phyloP scores from a whole-genome alignment of 2,797 vertebrate genomes.

The Liparis tanakae region DNA sequence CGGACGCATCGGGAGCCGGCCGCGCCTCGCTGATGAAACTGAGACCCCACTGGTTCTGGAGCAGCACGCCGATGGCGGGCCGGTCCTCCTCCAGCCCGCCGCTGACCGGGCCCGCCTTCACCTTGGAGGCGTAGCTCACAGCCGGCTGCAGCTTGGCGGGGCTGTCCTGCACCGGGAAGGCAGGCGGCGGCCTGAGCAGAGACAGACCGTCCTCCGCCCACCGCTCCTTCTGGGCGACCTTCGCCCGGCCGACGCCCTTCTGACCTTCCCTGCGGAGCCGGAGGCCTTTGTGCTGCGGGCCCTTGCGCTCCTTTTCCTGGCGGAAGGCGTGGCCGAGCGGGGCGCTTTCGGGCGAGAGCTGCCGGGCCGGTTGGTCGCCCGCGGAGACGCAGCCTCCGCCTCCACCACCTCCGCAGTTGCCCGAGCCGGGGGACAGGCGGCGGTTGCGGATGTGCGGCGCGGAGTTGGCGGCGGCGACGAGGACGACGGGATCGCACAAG shows the following conservation, averaged over 20 bases:
- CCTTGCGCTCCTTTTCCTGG: conserved; percentile 78
- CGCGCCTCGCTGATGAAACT: conserved; percentile 86
- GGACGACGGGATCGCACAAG: conserved; percentile 85
- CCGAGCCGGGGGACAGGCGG: conserved; percentile 84
- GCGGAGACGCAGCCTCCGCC: conserved; percentile 80
- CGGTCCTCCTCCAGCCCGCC: conserved; percentile 78
- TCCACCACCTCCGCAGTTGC: conserved; percentile 82
- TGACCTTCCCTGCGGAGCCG: conserved; percentile 76
- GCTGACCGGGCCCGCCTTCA: conserved; percentile 82
- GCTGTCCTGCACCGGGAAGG: conserved; percentile 90
- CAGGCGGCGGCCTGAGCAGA: conserved; percentile 86
- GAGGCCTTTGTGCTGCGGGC: conserved; percentile 76
- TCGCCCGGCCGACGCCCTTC: conserved; percentile 61
- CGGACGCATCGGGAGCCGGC: conserved; percentile 41
- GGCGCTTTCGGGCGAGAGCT: conserved; percentile 65
- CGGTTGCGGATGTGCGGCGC: conserved; percentile 88
- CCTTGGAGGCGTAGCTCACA: conserved; percentile 90
- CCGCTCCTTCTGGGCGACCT: conserved; percentile 74
- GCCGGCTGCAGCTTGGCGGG: conserved; percentile 88
- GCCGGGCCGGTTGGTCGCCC: conserved; percentile 64
- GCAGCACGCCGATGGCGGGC: conserved; percentile 85
- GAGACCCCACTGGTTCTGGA: conserved; percentile 90
- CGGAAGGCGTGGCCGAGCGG: conserved; percentile 61
- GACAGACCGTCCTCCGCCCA: conserved; percentile 86
- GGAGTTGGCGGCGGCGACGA: conserved; percentile 84